These are phyloP conservation scores for Cynaeus angustus DNA, from an alignment of 2,888 invertebrate species.

Conservation along the genomic window DNA sequence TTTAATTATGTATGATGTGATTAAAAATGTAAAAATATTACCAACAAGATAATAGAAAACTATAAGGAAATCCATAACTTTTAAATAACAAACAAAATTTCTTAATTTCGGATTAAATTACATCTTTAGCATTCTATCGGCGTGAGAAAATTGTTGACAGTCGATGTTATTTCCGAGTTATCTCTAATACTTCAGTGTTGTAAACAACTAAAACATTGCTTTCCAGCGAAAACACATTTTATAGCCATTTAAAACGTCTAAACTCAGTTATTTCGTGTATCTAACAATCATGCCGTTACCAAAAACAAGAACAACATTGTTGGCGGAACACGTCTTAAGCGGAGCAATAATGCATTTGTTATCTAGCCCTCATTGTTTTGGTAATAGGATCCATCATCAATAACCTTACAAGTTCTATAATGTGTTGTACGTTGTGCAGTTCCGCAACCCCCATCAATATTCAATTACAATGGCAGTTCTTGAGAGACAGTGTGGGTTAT, in stretches of 20 bases:
- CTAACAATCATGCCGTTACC: background rate
- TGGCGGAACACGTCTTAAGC: background rate
- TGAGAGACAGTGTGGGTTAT: constrained; percentile 48
- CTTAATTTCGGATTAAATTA: no score
- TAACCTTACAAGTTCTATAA: constrained; percentile 27
- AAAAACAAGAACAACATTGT: background rate
- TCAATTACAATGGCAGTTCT: constrained; percentile 44
- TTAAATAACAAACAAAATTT: no score
- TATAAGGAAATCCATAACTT: no score
- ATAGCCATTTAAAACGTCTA: background rate
- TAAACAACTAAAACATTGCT: background rate
- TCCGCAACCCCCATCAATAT: constrained; percentile 45
- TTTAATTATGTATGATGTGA: no score
- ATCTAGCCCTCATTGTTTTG: constrained; percentile 14
- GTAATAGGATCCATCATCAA: constrained; percentile 11
- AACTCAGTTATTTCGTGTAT: background rate
- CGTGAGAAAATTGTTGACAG: no score
- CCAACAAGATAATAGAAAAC: no score
- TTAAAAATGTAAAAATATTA: no score
- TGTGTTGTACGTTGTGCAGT: constrained; percentile 23
- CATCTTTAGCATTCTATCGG: no score
- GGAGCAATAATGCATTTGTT: constrained; percentile 7
- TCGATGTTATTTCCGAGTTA: no score
- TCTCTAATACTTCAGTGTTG: no score
- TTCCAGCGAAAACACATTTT: background rate